Percentiles rank a stretch among this genome's conserved stretches.
These are phyloP conservation scores for Seladonia tumulorum DNA, from an alignment of 2,888 invertebrate species.

Conservation along the genomic window DNA sequence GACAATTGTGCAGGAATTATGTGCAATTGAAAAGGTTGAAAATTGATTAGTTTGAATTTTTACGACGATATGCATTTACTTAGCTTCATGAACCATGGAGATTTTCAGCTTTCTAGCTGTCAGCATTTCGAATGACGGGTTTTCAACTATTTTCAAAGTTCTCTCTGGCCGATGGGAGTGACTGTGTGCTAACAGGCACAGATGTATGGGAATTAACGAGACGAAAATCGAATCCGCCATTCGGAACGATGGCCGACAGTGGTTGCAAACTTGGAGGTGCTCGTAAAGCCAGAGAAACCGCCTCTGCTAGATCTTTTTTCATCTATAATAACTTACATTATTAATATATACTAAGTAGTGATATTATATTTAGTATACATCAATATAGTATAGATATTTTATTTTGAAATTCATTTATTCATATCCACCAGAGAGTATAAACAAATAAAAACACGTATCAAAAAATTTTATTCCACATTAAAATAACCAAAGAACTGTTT, in stretches of 20 bases:
- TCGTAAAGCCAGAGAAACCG: background rate
- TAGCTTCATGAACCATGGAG: background rate
- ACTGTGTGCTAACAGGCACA: slow-evolving; percentile 5
- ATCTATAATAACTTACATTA: background rate
- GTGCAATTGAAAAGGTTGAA: background rate
- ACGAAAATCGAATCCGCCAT: slow-evolving; percentile 7
- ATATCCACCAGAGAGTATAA: background rate
- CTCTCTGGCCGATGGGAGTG: background rate
- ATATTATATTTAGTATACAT: background rate
- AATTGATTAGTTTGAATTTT: background rate
- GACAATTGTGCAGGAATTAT: background rate
- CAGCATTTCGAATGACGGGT: slow-evolving; percentile 2
- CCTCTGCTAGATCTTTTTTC: background rate
- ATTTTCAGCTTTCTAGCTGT: background rate
- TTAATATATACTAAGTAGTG: background rate
- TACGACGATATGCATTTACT: background rate
- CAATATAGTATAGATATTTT: background rate
- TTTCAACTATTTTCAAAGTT: slow-evolving; percentile 12
- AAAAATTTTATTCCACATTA: background rate
- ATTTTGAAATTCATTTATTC: background rate
- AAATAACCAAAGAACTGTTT: background rate
- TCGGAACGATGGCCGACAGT: slow-evolving; percentile 5
- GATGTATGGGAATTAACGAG: slow-evolving; percentile 9
- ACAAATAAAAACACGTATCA: too few relatives aligned
- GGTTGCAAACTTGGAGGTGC: background rate